Base-by-base conservation (phyloP, 2,888 invertebrate species). In the Drosophila greeni region DNA sequence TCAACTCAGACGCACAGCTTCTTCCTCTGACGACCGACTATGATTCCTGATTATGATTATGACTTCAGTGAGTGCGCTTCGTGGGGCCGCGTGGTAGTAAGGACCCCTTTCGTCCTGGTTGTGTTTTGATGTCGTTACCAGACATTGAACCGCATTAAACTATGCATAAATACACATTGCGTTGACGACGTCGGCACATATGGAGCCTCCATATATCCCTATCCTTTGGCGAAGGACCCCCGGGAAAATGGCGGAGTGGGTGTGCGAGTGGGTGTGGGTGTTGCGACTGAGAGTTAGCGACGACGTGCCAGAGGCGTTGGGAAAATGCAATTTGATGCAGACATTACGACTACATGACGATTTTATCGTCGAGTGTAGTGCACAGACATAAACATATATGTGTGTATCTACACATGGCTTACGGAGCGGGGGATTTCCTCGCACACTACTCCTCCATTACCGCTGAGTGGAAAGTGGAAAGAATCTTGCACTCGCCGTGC, bases 141-240 rank as follows among this genome's bases (percentile, higher is more conserved):
- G 84, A 85, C 85, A 84, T 80, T 80, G 80, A 80, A 80, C 85
- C 84, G 80, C 82, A 85, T 80, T 80, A 85, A 85, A 78, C 82
- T 82, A 79, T 82, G 84, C 80, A 85, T 80, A 80, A 80, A 85
- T 85, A 80, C 79, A 79, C 84, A 79, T 83, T 81, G 85, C 85
- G 64, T 60, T 59, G 70, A 66, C 68, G 75, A 42, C 54, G 57
- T 59, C 60, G 57, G 48, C 72, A 56, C 78, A 67, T 67, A 67
- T 66, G 66, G 53, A 40, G 43, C 56, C 60, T 48, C 57, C 56
- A 51, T 48, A 24, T 58, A 20, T 61, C 54, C 69, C 73, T 62
- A 79, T 74, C 66, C 74, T 24, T 31, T n/a, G 8, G 29, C 12
- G 26, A 36, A 56, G 29, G 20, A 29, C 26, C 66, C 59, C 76